These are phyloP conservation scores for Panonychus citri DNA, from an alignment of 1,140 invertebrate genomes.

Conservation along the genomic window DNA sequence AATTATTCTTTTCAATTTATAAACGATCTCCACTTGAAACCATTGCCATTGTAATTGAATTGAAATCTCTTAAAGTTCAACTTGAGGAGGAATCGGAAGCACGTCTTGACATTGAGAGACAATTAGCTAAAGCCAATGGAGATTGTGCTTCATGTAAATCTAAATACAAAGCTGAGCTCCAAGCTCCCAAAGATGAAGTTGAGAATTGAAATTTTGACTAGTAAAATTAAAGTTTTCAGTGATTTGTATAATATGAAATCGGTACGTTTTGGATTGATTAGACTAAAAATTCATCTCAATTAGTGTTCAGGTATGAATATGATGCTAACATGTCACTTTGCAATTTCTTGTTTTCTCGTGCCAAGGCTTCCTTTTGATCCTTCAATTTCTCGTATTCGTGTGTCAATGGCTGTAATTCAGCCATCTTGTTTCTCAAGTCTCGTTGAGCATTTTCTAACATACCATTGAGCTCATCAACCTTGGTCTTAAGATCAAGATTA, in stretches of 20 bases:
- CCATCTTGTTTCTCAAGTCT: constrained; percentile 62
- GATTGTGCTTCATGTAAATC: constrained; percentile 64
- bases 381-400: constrained; percentile 82
- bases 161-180: constrained; percentile 74
- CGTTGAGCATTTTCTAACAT: constrained; percentile 69
- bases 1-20: no score
- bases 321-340: no score
- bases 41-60: constrained; percentile 66
- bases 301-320: no score
- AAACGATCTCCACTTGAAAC: constrained; percentile 66
- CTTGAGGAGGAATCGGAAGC: no score
- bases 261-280: no score
- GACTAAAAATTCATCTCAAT: no score
- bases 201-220: no score
- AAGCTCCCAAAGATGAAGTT: constrained; percentile 70
- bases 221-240: no score
- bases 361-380: constrained; percentile 67
- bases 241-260: no score
- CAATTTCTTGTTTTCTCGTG: constrained; percentile 84
- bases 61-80: constrained; percentile 62
- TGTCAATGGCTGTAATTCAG: constrained; percentile 55
- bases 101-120: constrained; percentile 65
- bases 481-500: constrained; percentile 43
- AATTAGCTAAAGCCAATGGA: constrained; percentile 69
- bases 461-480: constrained; percentile 65